Evolutionary conservation across 2,113 vertebrate species (phyloP), one percentile per base, ranked within the genome.

Genomic region (Megaceryle maxima): DNA sequence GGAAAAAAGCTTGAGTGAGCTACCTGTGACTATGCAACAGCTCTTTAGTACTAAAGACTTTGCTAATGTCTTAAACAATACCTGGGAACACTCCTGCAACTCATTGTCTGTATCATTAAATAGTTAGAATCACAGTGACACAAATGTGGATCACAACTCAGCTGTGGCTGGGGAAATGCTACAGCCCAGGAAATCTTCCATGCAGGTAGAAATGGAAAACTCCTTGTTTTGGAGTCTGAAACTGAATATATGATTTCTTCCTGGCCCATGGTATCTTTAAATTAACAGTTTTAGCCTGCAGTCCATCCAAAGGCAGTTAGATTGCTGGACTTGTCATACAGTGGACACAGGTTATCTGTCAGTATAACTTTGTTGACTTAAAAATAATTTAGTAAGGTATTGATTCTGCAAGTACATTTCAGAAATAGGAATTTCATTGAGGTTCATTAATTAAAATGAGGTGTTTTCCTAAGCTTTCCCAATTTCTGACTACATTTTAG

Each of bases 91-190:
- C 67, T 72, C 37, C 21, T 72, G 31, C 22, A 78, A 48, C 3
- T 43, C 17, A 22, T 41, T 39, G 17, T 35, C 21, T 48, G 2
- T 50, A 29, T 48, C 63, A 86, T 21, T 59, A 59, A 64, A 37
- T 59, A 68, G 5, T 51, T 64, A 69, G 35, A 60, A 51, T 57
- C 15, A 63, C 6, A n/a, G 18, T 78, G 20, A 48, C 16, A 29
- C 7, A n/a, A 35, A 28, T 21, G 11, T 67, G 13, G 12, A 55
- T 7, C 20, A 41, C 19, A 83, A 31, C 5, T 59, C 14, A 44
- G 37, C 4, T 2, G 5, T 55, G 9, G 2, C 0, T 83, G 39
- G 5, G 35, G 13, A 83, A 59, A 46, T 19, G n/a, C 2, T 13
- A 37, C 31, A 16, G 6, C 15, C 24, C 20, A 76, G 59, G 33